Evolutionary conservation across 2,113 vertebrate genomes (phyloP), one percentile per base, ranked within the genome.

Genomic region (Nycticryphes semicollaris): DNA sequence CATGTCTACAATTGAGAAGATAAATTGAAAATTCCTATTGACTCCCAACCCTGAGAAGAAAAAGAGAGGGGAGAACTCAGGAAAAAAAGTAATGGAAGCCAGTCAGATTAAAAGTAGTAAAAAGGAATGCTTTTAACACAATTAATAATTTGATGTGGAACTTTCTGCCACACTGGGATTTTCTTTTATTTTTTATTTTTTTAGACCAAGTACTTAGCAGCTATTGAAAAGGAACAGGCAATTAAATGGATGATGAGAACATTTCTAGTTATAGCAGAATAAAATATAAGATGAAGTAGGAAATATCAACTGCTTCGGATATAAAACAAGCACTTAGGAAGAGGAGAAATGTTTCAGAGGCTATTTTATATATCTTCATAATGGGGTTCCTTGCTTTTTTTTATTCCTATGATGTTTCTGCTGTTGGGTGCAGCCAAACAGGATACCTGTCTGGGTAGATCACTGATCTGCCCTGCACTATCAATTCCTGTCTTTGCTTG

Each of bases 21-120:
- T 89, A 76, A 92, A 75, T 74, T 75, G 83, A 89, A 78, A 96
- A 87, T 89, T 87, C 35, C 22, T 69, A 5, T 70, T 87, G 92
- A 81, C 31, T 94, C 25, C 21, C 67, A 85, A 30, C 30, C 28
- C 25, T 59, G 56, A 59, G 79, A 90, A 91, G 48, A 93, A 14
- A 23, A 1, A 16, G 7, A 14, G 37, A 21, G 16, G 24, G 28
- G 14, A 33, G 24, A 63, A 70, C 86, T 67, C 8, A 59, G 54
- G 20, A 90, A 60, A 56, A 31, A 56, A 31, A 66, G 9, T 72
- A 73, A 68, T 76, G 31, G 63, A 93, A 95, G 25, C 53, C 28
- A 90, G 33, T 59, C 28, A 90, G 43, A 74, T 90, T 83, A 86
- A 86, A 92, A 88, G 78, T 75, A 91, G 47, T 39, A 74, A 79